A percentile compares a stretch with the other conserved stretches of the same genome.
phyloP scores from a whole-genome alignment of 2,797 vertebrate species.

The Yasuhikotakia modesta region DNA sequence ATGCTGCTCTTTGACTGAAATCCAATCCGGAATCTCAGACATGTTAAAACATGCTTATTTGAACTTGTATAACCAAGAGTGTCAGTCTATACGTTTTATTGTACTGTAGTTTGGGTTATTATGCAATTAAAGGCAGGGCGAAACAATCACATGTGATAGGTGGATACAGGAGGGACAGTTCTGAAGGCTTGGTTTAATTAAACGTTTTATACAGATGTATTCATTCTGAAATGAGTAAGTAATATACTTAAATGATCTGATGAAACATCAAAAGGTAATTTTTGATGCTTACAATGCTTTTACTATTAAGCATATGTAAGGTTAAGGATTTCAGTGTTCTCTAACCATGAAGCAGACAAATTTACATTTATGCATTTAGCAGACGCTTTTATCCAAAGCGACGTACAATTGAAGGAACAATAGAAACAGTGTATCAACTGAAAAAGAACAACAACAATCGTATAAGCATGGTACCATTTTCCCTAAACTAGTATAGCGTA shows the following conservation, averaged over 20 bases:
- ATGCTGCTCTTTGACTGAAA: conserved; percentile 58
- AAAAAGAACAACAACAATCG: too few relatives aligned
- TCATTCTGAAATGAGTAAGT: conserved; percentile 4
- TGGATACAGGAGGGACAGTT: conserved; percentile 1
- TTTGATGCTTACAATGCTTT: not conserved
- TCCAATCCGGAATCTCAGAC: conserved; percentile 39
- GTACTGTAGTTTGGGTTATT: not conserved
- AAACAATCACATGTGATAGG: not conserved
- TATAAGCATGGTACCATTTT: too few relatives aligned
- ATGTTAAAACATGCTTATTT: conserved; percentile 58
- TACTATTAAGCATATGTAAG: too few relatives aligned
- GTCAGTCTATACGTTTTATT: not conserved
- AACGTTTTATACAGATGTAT: not conserved
- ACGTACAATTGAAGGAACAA: too few relatives aligned
- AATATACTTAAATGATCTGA: not conserved
- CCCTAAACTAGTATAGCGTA: too few relatives aligned
- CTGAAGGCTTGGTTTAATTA: not conserved
- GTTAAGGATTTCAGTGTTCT: too few relatives aligned
- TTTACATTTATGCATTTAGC: too few relatives aligned
- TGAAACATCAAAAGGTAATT: conserved; percentile 1
- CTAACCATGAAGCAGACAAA: too few relatives aligned
- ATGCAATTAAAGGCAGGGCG: not conserved
- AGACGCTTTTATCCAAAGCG: too few relatives aligned
- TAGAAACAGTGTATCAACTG: too few relatives aligned
- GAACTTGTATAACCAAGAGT: not conserved